Percentiles rank a stretch among this genome's conserved stretches.
These are phyloP conservation scores for Geodia barretti DNA, from an alignment of 37 sponge, comb jelly and placozoan genomes.

Conservation along the genomic window DNA sequence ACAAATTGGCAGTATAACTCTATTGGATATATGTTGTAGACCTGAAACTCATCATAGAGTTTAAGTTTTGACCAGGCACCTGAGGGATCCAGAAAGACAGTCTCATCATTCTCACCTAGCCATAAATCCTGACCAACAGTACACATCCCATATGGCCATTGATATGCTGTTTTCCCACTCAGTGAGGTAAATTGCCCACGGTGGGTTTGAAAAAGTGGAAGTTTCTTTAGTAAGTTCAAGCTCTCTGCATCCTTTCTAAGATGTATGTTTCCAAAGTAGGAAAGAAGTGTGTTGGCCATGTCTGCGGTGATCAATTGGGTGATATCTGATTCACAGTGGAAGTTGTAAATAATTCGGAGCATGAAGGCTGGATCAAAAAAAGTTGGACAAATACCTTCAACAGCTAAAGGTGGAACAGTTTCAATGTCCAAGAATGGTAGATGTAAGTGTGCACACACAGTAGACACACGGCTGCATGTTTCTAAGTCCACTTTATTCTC, in stretches of 20 bases:
- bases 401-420: background rate
- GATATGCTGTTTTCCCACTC: constrained; percentile 5
- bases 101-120: background rate
- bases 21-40: constrained; percentile 6
- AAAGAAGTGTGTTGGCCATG: constrained; percentile 7
- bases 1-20: constrained; percentile 35
- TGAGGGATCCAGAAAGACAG: constrained; percentile 26
- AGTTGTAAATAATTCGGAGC: constrained; percentile 8
- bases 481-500: background rate
- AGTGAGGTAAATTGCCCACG: constrained; percentile 15
- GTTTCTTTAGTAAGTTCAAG: background rate
- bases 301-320: background rate
- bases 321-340: background rate
- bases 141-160: constrained; percentile 29
- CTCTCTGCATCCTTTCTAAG: background rate
- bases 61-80: constrained; percentile 32
- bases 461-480: background rate
- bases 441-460: background rate
- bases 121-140: constrained; percentile 29
- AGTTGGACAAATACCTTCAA: constrained; percentile 10
- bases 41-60: background rate
- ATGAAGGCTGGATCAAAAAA: constrained; percentile 3
- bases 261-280: constrained; percentile 29
- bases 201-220: constrained; percentile 52
- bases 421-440: constrained; percentile 33